Base-by-base conservation (phyloP, 2,113 vertebrate genomes). In the Saguinus midas region DNA sequence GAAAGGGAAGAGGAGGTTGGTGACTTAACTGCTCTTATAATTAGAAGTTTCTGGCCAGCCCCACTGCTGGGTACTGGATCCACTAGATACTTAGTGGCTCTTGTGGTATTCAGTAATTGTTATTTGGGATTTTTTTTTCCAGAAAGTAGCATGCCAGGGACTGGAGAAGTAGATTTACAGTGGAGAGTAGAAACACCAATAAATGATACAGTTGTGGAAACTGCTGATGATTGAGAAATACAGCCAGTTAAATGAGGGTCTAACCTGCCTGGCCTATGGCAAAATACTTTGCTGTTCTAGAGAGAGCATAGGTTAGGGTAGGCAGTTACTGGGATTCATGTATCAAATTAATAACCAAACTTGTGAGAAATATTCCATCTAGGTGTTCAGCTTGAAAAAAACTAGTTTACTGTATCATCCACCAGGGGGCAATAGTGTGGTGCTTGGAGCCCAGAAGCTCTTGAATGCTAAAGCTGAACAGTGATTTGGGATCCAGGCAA, bases 351-450 rank as follows among this genome's bases (percentile, higher is more conserved):
- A 76, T 87, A 84, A 80, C 6, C 8, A 80, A 55, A 35, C 18
- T 43, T 37, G n/a, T 5, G 57, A 64, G 57, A 84, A 82, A 87
- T 45, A 70, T 20, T 91, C 6, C 48, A 40, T 12, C 5, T 32
- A 64, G 3, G 32, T 40, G 55, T 50, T 64, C 66, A 94, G 75
- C 48, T 50, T 82, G 66, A 58, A 94, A 76, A 76, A 79, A 37
- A 12, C 40, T 58, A 16, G 70, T 84, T 29, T 17, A 5, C 0
- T 0, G 2, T 21, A 6, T 80, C 21, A 50, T 52, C 96, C 97
- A 95, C 78, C 82, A 96, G 97, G 57, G 91, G 91, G 89, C 91
- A 73, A 88, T 73, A 61, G 87, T 68, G 91, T 32, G 90, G 95
- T 75, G n/a, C 23, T 70, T 45, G 68, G 88, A 35, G 58, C 48